Base-by-base conservation (phyloP, 1,140 invertebrate species). In the Drosophila sp. region DNA sequence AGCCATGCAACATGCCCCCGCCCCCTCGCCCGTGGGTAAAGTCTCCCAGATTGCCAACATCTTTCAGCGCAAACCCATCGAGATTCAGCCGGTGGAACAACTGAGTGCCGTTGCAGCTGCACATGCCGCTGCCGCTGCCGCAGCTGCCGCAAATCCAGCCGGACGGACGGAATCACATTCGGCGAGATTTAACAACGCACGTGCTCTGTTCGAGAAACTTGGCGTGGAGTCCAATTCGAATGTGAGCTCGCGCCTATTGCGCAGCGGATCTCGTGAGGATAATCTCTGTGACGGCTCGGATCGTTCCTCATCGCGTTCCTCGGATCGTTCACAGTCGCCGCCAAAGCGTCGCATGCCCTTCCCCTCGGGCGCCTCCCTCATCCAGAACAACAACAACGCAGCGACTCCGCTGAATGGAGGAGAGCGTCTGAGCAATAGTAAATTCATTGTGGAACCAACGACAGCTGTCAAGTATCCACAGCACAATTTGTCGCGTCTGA, bases 141-240 rank as follows among this genome's bases (percentile, higher is more conserved):
- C 79, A 5, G 79, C 89, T 32, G 77, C 87, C 13, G 83, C 78
- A 29, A 65, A 77, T 29, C 95, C 95, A 2, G 18, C 97, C n/a
- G 96, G 96, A 41, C 93, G 97, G 53, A 97, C 96, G 2, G 97
- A 98, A 92, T 97, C 96, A 71, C 97, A 97, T 90, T 94, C 97
- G 71, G 95, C 96, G 13, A 93, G 97, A 50, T 98, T 99, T 92
- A 98, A 98, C 90, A 97, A 96, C 92, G 97, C 97, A 0, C 93
- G 97, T 32, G 97, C 97, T 21, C 93, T 99, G 18, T 98, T 99
- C 92, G 97, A 98, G 92, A 97, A 97, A 87, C 93, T 98, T 61
- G 97, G 97, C 18, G 95, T 96, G 64, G 95, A 96, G 76, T 91
- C 90, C 18, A 91, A 78, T 32, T 95, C 95, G 83, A 94, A 92